A percentile compares a stretch with the other conserved stretches of the same genome.
Evolutionary conservation across 1,140 invertebrate species (phyloP).

Genomic region (Muscidifurax raptorellus): DNA sequence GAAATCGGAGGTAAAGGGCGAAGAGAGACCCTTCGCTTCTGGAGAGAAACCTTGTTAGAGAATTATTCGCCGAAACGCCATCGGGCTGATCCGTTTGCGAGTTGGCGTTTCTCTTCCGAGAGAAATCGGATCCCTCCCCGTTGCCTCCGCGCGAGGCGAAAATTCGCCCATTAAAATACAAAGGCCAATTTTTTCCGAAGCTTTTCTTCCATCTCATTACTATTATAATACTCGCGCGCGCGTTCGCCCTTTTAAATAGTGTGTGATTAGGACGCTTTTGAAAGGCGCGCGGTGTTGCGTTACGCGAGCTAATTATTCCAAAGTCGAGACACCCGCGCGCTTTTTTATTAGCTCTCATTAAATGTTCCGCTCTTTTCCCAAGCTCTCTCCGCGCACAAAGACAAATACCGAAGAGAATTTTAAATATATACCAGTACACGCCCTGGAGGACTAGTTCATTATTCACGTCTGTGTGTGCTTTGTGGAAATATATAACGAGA

Average conservation of each 20-base stretch:
- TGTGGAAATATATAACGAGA: background rate
- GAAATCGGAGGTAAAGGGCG: slow-evolving; percentile 19
- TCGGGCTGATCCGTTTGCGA: slow-evolving; percentile 41
- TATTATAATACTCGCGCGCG: slow-evolving; percentile 20
- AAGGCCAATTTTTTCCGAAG: slow-evolving; percentile 11
- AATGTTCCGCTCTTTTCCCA: background rate
- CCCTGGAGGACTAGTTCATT: background rate
- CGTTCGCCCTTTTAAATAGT: slow-evolving; percentile 30
- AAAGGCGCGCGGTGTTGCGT: background rate
- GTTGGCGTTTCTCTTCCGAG: slow-evolving; percentile 8
- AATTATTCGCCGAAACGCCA: slow-evolving; percentile 40
- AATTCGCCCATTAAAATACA: slow-evolving; percentile 10
- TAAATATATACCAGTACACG: background rate
- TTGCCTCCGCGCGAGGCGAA: background rate
- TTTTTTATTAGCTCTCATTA: slow-evolving; percentile 20
- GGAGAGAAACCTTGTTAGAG: slow-evolving; percentile 45
- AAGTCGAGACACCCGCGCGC: background rate
- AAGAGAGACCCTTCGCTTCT: slow-evolving; percentile 5
- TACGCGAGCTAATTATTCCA: slow-evolving; percentile 31
- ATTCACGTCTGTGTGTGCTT: background rate
- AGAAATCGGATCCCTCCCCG: background rate
- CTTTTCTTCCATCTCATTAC: slow-evolving; percentile 28
- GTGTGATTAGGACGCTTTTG: slow-evolving; percentile 14
- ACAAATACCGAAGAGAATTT: background rate
- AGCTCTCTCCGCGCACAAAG: background rate